Conservation (phyloP, 2,797 vertebrate genomes). For the Ctenopoma multispine region DNA sequence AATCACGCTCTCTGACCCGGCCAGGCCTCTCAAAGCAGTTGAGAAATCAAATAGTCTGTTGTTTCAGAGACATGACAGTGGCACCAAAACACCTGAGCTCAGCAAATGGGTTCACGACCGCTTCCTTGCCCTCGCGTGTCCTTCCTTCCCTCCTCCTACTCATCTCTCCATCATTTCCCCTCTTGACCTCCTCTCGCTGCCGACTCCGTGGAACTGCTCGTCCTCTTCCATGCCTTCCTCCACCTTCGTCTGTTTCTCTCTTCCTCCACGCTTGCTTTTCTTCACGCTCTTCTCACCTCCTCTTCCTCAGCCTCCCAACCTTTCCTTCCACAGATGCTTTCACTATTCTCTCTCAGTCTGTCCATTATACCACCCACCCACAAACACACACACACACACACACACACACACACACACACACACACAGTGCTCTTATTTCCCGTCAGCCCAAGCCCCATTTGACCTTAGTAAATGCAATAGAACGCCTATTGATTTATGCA, state of each 20-base stretch:
- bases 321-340: slow-evolving; percentile 53
- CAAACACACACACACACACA: slow-evolving; percentile 20
- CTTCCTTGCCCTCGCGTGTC: slow-evolving; percentile 37
- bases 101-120: slow-evolving; percentile 61
- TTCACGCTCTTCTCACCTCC: slow-evolving; percentile 11
- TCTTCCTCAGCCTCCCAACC: slow-evolving; percentile 37
- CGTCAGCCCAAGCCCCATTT: slow-evolving; percentile 58
- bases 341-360: slow-evolving; percentile 47
- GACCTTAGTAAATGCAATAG: slow-evolving; percentile 75
- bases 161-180: slow-evolving; percentile 58
- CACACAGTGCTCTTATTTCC: slow-evolving; percentile 59
- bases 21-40: slow-evolving; percentile 7
- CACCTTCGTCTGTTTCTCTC: slow-evolving; percentile 7
- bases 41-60: slow-evolving; percentile 63
- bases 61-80: slow-evolving; percentile 64
- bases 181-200: slow-evolving; percentile 49
- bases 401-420: slow-evolving; percentile 27
- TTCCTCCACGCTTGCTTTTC: slow-evolving; percentile 17
- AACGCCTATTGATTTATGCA: slow-evolving; percentile 76
- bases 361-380: slow-evolving; percentile 34
- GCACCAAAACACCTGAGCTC: slow-evolving; percentile 68
- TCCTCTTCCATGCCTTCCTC: slow-evolving; percentile 18
- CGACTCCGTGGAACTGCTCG: slow-evolving; percentile 26
- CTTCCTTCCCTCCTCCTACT: slow-evolving; percentile 35
- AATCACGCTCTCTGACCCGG: slow-evolving; percentile 44